phyloP scores from a whole-genome alignment of 2,113 vertebrate genomes.

The Colius striatus region DNA sequence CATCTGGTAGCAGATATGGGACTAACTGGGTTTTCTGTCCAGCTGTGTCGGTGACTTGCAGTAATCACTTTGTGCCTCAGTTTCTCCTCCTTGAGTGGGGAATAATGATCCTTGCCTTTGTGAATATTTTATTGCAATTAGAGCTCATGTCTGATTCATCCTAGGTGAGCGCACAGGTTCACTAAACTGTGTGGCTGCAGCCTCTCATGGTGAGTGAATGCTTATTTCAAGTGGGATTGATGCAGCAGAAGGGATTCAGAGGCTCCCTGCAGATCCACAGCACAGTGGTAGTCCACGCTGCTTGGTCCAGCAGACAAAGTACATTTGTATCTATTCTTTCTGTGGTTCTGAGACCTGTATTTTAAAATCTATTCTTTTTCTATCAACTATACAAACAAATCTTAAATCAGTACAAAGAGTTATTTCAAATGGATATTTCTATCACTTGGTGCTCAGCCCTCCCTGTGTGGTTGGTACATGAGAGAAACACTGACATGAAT shows the following conservation, averaged over 20 bases:
- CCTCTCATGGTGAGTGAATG: not conserved
- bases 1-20: constrained; percentile 1
- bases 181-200: not conserved
- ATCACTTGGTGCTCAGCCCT: constrained; percentile 33
- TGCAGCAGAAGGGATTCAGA: not conserved
- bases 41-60: constrained; percentile 1
- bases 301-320: not conserved
- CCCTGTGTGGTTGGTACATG: not conserved
- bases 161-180: not conserved
- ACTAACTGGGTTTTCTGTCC: constrained; percentile 30
- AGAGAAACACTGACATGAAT: not conserved
- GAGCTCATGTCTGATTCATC: constrained; percentile 15
- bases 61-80: constrained; percentile 64
- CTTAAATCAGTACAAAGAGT: not conserved
- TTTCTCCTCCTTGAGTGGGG: constrained; percentile 29
- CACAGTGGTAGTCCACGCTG: not conserved
- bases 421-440: constrained; percentile 1
- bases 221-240: not conserved
- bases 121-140: constrained; percentile 36
- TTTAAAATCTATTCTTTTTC: constrained; percentile 15
- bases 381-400: not conserved
- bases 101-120: constrained; percentile 54
- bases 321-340: not conserved
- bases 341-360: not conserved
- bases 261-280: not conserved